Evolutionary conservation across 1,140 invertebrate genomes (phyloP), one percentile per base, ranked within the genome.

Genomic region (Sycophila sp.): DNA sequence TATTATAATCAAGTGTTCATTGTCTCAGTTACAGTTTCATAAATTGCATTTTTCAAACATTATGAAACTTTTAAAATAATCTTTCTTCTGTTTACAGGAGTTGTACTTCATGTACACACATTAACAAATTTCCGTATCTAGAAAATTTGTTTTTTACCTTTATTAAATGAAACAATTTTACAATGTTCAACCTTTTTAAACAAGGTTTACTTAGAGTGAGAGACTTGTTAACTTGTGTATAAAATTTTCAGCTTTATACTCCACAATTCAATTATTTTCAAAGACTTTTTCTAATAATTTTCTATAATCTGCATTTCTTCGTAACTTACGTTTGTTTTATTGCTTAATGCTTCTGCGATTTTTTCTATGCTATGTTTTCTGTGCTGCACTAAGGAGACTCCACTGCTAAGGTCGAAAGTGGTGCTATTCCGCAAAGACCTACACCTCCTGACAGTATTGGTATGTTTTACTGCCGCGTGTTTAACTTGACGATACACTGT

Each of bases 391-490:
- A 75, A 71, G 83, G 78, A 81, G 75, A 77, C 63, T 51, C 77
- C 53, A 62, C 73, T 66, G 75, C 75, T 69, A 66, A 62, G 70
- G 38, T 67, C 45, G 56, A 72, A 66, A 76, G 73, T 80, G 80
- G 77, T 74, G 72, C 73, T 77, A 78, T 76, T 71, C 84, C 85
- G 59, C 85, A 86, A 83, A 84, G 84, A 82, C 85, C 85, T 73
- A 78, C 82, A 80, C 85, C 85, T 76, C 84, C 85, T 72, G 74
- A 79, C 79, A 84, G 73, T 75, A 85, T 86, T 69, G 85, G 85
- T 86, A 86, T 75, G 85, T 85, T 74, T 38, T 32, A 65, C n/a
- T 62, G 47, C 58, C 62, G 28, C 58, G 67, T 36, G 67, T 62
- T 58, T 32, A 13, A 49, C 24, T n/a, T 22, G 17, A 26, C 32